Evolutionary conservation across 1,140 invertebrate species (phyloP), one percentile per base, ranked within the genome.

Genomic region (Ectropis grisescens): DNA sequence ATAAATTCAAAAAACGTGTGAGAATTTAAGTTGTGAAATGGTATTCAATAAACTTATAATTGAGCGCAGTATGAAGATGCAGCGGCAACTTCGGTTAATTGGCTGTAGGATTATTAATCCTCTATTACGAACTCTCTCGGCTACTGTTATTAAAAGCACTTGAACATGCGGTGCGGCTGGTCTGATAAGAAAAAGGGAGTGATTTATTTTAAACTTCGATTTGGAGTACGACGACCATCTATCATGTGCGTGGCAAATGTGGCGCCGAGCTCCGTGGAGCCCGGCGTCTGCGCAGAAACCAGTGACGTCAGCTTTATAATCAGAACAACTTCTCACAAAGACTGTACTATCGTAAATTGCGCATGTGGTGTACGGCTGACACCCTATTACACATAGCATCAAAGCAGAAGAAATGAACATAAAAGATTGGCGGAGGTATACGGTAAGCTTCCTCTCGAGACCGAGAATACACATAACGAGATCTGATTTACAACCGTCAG

Each of bases 181-280:
- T 22, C 25, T 50, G 56, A 59, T 65, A 65, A 60, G 47, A 10
- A 47, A 41, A 51, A 41, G 29, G 40, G 27, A 49, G 40, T 56
- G 57, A 60, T 60, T 60, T 60, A 60, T 60, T 50, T 50, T 16
- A 40, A 44, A 33, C 43, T 29, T 23, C 29, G 42, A 46, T 46
- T 46, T 42, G 15, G 33, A 40, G 30, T 31, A 38, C 35, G 51
- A 42, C 41, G 46, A 34, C 43, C 31, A 53, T 41, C 35, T 58
- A 62, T 74, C 72, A 74, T 66, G 56, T 78, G 72, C 44, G 41
- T 47, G 43, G 60, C 72, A 71, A 71, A 67, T 75, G 61, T 61
- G 69, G 66, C 68, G 62, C 60, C 64, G 48, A 52, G 47, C 47
- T 37, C 49, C 37, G 31, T 38, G 49, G 47, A 48, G 13, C 44